These are phyloP conservation scores for Xenentodon cancila DNA, from an alignment of 2,797 vertebrate genomes.

Conservation along the genomic window DNA sequence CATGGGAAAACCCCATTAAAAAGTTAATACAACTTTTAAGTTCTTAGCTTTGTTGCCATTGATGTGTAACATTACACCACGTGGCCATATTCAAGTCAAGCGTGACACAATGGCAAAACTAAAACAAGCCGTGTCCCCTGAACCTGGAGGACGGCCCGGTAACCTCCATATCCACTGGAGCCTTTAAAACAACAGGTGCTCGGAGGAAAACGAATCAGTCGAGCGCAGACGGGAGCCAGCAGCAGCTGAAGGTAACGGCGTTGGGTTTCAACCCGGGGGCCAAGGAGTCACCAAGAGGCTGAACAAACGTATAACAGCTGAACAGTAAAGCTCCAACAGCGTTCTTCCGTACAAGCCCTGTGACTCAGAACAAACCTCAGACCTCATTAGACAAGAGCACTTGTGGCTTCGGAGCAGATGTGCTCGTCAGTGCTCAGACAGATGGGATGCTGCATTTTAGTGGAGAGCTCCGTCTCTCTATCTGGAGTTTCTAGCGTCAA, in stretches of 20 bases:
- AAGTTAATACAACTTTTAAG: conserved; percentile 23
- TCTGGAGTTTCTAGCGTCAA: conserved; percentile 46
- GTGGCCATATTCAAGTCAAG: conserved; percentile 29
- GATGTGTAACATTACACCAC: conserved; percentile 29
- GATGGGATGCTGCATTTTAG: conserved; percentile 49
- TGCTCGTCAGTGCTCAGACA: conserved; percentile 50
- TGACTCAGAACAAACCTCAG: conserved; percentile 19
- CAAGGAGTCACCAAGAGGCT: conserved; percentile 13
- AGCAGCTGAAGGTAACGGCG: conserved; percentile 55
- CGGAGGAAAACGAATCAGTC: conserved; percentile 54
- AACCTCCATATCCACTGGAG: conserved; percentile 23
- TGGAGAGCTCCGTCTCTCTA: conserved; percentile 27
- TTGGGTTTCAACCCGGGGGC: conserved; percentile 26
- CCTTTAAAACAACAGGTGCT: conserved; percentile 72
- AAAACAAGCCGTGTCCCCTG: conserved; percentile 45
- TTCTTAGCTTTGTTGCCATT: conserved; percentile 21
- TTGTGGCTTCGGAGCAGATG: conserved; percentile 56
- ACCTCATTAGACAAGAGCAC: conserved; percentile 39
- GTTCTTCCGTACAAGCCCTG: not conserved
- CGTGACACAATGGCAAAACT: conserved; percentile 38
- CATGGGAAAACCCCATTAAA: not conserved
- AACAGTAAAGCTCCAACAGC: not conserved
- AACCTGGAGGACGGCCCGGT: conserved; percentile 23
- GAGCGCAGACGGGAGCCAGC: not conserved
- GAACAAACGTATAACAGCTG: not conserved